Conservation (phyloP, 2,888 invertebrate species). For the Sisyra terminalis region DNA sequence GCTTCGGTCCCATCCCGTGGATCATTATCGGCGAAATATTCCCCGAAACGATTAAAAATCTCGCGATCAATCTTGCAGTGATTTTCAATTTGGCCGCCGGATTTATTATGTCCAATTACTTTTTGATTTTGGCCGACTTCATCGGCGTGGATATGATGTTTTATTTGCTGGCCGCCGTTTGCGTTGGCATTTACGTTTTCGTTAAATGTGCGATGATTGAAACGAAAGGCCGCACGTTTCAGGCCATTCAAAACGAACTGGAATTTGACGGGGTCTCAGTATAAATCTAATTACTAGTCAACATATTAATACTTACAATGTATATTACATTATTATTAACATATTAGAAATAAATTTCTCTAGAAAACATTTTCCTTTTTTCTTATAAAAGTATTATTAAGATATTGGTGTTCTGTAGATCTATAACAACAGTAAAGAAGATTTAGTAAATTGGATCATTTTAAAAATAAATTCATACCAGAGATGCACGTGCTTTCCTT, state of each 20-base stretch:
- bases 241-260: conserved; percentile 13
- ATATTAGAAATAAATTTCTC: no score
- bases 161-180: conserved; percentile 51
- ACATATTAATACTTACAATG: no score
- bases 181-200: conserved; percentile 42
- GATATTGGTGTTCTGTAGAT: no score
- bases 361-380: no score
- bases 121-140: conserved; percentile 31
- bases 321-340: no score
- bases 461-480: no score
- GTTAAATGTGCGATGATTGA: conserved; percentile 43
- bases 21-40: conserved; percentile 62
- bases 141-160: conserved; percentile 46
- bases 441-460: no score
- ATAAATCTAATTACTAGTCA: no score
- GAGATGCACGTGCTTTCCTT: no score
- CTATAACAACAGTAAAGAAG: no score
- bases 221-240: conserved; percentile 16
- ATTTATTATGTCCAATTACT: conserved; percentile 57
- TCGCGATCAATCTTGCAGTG: conserved; percentile 56
- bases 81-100: conserved; percentile 60
- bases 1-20: conserved; percentile 73
- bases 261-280: no score
- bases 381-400: no score
- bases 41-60: conserved; percentile 54